Evolutionary conservation across 2,113 vertebrate species (phyloP).

Genomic region (Physeter macrocephalus): DNA sequence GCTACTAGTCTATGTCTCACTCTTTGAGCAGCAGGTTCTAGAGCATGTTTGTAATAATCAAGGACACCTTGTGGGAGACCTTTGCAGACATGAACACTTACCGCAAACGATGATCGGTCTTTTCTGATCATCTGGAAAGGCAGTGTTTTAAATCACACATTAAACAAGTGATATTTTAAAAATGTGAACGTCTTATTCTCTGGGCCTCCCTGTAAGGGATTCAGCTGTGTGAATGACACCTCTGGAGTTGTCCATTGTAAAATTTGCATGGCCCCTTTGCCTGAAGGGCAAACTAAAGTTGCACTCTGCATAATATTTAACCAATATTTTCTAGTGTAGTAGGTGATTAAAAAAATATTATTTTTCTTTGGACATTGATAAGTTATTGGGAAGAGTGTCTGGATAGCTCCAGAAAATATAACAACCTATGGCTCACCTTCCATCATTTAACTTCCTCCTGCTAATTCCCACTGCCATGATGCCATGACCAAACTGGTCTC

Average conservation of each 20-base stretch:
- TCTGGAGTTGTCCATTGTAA: background rate
- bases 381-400: background rate
- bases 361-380: background rate
- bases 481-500: too few species aligned
- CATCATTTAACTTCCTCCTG: background rate
- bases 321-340: background rate
- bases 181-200: background rate
- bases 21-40: background rate
- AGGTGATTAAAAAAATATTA: background rate
- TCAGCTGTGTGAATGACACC: background rate
- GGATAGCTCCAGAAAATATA: background rate
- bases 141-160: background rate
- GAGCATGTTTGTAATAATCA: background rate
- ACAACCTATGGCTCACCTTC: background rate
- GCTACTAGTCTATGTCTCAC: fast-evolving
- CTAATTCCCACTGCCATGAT: background rate
- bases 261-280: background rate
- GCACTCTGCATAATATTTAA: background rate
- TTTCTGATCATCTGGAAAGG: background rate
- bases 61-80: background rate
- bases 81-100: background rate
- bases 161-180: background rate
- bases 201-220: background rate
- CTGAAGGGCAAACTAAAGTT: background rate
- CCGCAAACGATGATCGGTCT: background rate